Percentiles rank a stretch among this genome's conserved stretches.
phyloP scores from a whole-genome alignment of 2,888 invertebrate genomes.

The Mamestra brassicae region DNA sequence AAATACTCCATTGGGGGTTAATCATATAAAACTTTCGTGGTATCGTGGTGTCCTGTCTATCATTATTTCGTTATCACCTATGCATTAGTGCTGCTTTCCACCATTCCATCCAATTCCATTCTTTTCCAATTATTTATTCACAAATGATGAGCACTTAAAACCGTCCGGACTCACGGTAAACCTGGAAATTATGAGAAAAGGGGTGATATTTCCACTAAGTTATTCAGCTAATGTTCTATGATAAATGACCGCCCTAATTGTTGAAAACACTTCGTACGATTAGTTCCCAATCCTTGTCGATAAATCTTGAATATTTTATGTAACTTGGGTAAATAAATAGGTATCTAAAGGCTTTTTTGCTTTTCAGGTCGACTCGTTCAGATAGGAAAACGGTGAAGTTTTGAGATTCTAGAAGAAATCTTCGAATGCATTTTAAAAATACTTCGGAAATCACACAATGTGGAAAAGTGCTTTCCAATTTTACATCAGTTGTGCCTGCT shows the following conservation, averaged over 20 bases:
- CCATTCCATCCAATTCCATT: background rate
- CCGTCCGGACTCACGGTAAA: constrained; percentile 13
- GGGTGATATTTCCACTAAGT: constrained; percentile 41
- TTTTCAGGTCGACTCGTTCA: background rate
- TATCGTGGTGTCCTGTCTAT: too few relatives aligned
- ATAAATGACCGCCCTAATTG: constrained; percentile 60
- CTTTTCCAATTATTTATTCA: constrained; percentile 45
- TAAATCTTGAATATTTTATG: constrained; percentile 45
- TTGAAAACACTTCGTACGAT: constrained; percentile 52
- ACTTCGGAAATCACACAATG: background rate
- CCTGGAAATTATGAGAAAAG: constrained; percentile 38
- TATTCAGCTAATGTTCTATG: constrained; percentile 60
- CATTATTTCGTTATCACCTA: background rate
- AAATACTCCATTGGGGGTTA: too few relatives aligned
- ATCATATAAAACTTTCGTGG: too few relatives aligned
- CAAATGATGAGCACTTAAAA: constrained; percentile 45
- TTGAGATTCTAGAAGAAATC: background rate
- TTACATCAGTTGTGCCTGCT: background rate
- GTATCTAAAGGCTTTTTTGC: background rate
- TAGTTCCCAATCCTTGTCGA: constrained; percentile 37
- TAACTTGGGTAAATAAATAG: constrained; percentile 21
- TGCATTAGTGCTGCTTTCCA: constrained; percentile 3
- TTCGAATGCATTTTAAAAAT: background rate
- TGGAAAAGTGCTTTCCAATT: background rate
- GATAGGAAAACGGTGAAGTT: background rate